Base-by-base conservation (phyloP, 2,888 invertebrate species). In the Digitonthophagus gazella region DNA sequence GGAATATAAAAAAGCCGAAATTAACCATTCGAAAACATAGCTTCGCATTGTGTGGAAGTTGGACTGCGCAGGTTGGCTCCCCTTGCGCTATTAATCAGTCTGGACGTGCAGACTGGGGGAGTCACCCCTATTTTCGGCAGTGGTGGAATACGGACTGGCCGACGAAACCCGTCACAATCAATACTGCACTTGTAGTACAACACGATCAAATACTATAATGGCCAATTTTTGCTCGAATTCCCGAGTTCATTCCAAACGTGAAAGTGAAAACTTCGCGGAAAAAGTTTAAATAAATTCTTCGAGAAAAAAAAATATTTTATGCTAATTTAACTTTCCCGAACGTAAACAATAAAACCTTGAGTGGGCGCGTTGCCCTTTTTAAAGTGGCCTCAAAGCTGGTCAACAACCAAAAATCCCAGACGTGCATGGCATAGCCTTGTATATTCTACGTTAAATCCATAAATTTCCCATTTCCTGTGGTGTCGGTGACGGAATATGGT, bases 101-200 rank as follows among this genome's bases (percentile, higher is more conserved):
- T 61, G 61, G 19, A 61, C 19, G 19, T 18, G 61, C 61, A 18
- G 61, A 5, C 61, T 61, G 20, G 61, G 61, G 61, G 61, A 61
- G 61, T 61, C 61, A 61, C 16, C 61, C 61, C 61, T 61, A 18
- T 15, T 18, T 61, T 61, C 18, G 18, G n/a, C 65, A 16, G 65
- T 65, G 65, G 65, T 55, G 65, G 65, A 55, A 65, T 55, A 15
- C 15, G 15, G 8, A 15, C 55, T 16, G 54, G 11, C 54, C 65
- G 65, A 14, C 14, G 15, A 6, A 14, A 15, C 65, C 55, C 44
- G 65, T 65, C 65, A 65, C 44, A 65, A 65, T 65, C 65, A 54
- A 65, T 65, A 65, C 44, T 18, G 65, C 65, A 65, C 65, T 65
- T 65, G 65, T 18, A 55, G 55, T 65, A 54, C 54, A 65, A 22